Conservation (phyloP, 2,797 vertebrate genomes). For the Ctenopoma multispine region DNA sequence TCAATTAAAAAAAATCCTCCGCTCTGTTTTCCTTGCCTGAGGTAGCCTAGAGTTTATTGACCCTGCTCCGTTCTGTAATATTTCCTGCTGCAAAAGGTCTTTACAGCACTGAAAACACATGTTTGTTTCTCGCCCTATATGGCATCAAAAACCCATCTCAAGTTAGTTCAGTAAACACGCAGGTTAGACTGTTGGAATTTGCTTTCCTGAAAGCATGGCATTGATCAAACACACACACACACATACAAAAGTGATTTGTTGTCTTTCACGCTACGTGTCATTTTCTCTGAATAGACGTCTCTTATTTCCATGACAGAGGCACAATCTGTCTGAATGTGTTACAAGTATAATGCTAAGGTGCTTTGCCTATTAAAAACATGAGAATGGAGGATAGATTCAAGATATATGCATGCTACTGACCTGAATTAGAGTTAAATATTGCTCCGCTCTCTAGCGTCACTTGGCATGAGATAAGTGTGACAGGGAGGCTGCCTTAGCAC, state of each 20-base stretch:
- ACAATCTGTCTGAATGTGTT: conserved; percentile 16
- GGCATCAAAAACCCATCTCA: not conserved
- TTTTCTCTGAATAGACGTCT: conserved; percentile 18
- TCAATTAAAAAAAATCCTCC: conserved; percentile 50
- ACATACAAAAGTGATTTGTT: conserved; percentile 17
- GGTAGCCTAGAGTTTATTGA: conserved; percentile 48
- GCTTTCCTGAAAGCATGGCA: not conserved
- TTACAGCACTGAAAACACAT: conserved; percentile 20
- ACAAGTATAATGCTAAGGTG: conserved; percentile 45
- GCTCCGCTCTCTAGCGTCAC: conserved; percentile 62
- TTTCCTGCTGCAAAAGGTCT: conserved; percentile 31
- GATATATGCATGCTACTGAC: conserved; percentile 60
- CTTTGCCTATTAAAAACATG: conserved; percentile 28
- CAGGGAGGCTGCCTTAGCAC: conserved; percentile 58
- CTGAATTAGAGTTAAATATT: conserved; percentile 77
- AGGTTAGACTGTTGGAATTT: not conserved
- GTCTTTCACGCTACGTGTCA: conserved; percentile 23
- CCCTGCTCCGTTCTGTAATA: conserved; percentile 26
- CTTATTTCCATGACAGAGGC: conserved; percentile 19
- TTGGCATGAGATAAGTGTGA: conserved; percentile 74
- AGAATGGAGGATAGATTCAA: conserved; percentile 31
- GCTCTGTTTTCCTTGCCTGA: conserved; percentile 38
- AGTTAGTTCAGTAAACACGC: conserved; percentile 8
- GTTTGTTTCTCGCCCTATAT: conserved; percentile 13
- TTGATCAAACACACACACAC: not conserved